These are phyloP conservation scores for Drosophila nigromelanica DNA, from an alignment of 1,140 invertebrate species.

Conservation along the genomic window DNA sequence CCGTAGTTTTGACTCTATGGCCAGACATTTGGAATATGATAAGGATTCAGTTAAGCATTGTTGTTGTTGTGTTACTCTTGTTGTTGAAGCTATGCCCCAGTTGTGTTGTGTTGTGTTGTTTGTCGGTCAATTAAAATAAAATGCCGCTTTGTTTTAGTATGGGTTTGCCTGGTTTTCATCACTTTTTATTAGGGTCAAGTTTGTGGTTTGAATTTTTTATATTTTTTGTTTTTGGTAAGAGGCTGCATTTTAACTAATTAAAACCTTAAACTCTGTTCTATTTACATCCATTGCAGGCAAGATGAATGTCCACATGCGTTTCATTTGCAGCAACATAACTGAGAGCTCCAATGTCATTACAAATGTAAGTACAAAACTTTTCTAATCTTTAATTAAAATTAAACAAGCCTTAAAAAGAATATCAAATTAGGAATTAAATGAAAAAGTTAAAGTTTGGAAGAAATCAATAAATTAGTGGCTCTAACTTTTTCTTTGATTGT, in stretches of 20 bases:
- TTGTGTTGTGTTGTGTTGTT: conserved; percentile 34
- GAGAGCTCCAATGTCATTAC: conserved; percentile 52
- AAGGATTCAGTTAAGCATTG: conserved; percentile 59
- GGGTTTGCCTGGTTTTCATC: conserved; percentile 43
- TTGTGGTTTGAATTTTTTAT: conserved; percentile 47
- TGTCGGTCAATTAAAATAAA: conserved; percentile 69
- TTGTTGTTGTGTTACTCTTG: conserved; percentile 19
- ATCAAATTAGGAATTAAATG: too few relatives aligned
- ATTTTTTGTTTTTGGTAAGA: conserved; percentile 59
- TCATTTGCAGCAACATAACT: conserved; percentile 72
- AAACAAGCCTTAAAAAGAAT: background rate
- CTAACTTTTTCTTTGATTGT: too few relatives aligned
- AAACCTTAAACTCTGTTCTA: conserved; percentile 45
- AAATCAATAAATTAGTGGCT: too few relatives aligned
- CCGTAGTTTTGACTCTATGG: conserved; percentile 36
- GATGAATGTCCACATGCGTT: conserved; percentile 75
- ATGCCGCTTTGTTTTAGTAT: conserved; percentile 45
- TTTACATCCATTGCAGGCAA: conserved; percentile 60
- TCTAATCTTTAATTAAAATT: background rate
- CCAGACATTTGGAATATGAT: conserved; percentile 66
- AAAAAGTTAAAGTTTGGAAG: too few relatives aligned
- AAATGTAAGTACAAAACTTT: conserved; percentile 62
- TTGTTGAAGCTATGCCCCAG: conserved; percentile 8
- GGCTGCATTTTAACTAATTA: conserved; percentile 34
- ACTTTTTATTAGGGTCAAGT: conserved; percentile 73